Evolutionary conservation across 2,888 invertebrate genomes (phyloP).

Genomic region (Patella depressa): DNA sequence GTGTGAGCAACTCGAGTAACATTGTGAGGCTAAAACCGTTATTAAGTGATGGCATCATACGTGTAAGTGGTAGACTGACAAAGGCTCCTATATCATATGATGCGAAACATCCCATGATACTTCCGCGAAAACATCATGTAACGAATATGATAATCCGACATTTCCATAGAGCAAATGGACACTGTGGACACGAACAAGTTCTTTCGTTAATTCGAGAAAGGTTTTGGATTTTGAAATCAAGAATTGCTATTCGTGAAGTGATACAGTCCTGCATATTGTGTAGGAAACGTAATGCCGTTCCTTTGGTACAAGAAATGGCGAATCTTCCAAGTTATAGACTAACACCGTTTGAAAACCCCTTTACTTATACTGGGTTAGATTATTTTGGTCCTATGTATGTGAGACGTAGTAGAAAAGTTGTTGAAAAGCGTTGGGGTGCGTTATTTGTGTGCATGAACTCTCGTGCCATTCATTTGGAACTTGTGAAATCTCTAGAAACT

Average conservation of each 20-base stretch:
- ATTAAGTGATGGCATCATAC: neutral
- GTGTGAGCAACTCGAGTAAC: neutral
- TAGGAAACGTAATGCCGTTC: neutral
- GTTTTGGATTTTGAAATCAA: neutral
- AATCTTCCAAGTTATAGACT: neutral
- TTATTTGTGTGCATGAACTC: neutral
- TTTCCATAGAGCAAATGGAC: neutral
- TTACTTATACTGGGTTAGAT: neutral
- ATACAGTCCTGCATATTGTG: neutral
- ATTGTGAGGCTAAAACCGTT: neutral
- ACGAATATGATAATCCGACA: neutral
- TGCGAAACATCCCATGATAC: neutral
- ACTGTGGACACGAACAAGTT: neutral
- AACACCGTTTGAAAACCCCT: neutral
- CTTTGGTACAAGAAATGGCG: neutral
- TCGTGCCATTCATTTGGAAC: neutral
- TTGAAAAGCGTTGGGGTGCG: neutral
- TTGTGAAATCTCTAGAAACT: neutral
- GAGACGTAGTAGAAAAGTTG: neutral
- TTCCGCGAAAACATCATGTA: neutral
- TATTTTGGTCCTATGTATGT: neutral
- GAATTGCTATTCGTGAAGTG: neutral
- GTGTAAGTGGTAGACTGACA: neutral
- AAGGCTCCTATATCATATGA: neutral
- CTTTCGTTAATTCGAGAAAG: neutral